A percentile compares a stretch with the other conserved stretches of the same genome.
Conservation (phyloP, 2,797 vertebrate genomes). For the Liasis olivaceus region DNA sequence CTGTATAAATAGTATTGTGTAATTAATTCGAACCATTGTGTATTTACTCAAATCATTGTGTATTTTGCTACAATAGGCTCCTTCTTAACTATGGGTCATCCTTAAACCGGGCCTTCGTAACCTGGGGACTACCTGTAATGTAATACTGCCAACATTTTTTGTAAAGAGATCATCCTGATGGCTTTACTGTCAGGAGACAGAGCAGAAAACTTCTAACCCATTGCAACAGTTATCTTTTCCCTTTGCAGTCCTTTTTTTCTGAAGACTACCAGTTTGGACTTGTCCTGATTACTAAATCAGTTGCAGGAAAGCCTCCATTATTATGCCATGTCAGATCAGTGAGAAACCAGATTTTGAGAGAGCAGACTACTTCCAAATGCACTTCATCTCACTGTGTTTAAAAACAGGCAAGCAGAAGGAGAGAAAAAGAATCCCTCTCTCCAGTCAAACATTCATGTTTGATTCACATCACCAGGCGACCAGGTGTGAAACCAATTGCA, state of each 20-base stretch:
- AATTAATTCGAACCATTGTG: too few species aligned
- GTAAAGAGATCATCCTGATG: neutral
- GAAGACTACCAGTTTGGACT: conserved; percentile 56
- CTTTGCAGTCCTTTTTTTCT: neutral
- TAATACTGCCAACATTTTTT: neutral
- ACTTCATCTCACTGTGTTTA: neutral
- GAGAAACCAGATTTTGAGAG: neutral
- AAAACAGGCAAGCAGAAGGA: neutral
- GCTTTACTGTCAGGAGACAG: neutral
- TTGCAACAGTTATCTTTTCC: rapidly evolving
- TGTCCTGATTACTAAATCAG: conserved; percentile 55
- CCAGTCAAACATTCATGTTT: conserved; percentile 5
- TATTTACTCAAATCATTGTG: too few species aligned
- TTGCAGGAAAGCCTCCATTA: conserved; percentile 33
- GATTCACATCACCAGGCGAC: conserved; percentile 2
- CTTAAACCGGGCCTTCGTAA: too few species aligned
- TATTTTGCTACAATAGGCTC: too few species aligned
- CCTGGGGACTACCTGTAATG: neutral
- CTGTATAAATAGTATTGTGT: too few species aligned
- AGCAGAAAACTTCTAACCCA: neutral
- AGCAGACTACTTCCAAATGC: conserved; percentile 25
- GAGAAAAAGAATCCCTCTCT: rapidly evolving
- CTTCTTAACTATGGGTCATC: too few species aligned
- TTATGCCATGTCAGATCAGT: conserved; percentile 11
- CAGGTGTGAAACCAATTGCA: conserved; percentile 26